Conservation (phyloP, 2,888 invertebrate genomes). For the Hyppa rectilinea region DNA sequence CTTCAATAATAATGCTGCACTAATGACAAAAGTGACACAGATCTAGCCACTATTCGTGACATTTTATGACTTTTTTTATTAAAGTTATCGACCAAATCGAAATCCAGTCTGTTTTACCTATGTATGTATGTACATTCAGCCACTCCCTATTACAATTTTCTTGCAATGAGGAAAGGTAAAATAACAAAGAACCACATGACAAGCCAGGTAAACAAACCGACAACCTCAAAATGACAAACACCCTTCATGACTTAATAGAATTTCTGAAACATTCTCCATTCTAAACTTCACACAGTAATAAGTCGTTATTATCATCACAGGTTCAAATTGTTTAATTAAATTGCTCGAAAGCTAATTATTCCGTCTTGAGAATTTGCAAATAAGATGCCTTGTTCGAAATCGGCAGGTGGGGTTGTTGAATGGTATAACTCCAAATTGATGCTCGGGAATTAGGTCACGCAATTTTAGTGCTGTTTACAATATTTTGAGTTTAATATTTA, state of each 20-base stretch:
- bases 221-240: conserved; percentile 19
- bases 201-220: conserved; percentile 16
- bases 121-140: not conserved
- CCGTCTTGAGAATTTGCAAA: conserved; percentile 64
- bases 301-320: conserved; percentile 63
- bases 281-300: conserved; percentile 46
- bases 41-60: too few relatives aligned
- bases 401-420: conserved; percentile 55
- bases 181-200: not conserved
- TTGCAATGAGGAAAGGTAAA: not conserved
- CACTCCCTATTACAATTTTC: not conserved
- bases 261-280: conserved; percentile 50
- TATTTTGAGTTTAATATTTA: too few relatives aligned
- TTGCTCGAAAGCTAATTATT: conserved; percentile 68
- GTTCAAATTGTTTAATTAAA: conserved; percentile 69
- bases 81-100: too few relatives aligned
- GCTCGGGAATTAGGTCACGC: conserved; percentile 43
- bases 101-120: too few relatives aligned
- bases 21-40: too few relatives aligned
- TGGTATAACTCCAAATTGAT: conserved; percentile 52
- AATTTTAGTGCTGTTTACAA: conserved; percentile 18
- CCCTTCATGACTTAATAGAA: conserved; percentile 26
- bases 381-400: conserved; percentile 54
- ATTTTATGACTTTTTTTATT: too few relatives aligned
- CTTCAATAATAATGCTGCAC: too few relatives aligned